Base-by-base conservation (phyloP, 2,797 vertebrate genomes). In the Threskiornis aethiopicus region DNA sequence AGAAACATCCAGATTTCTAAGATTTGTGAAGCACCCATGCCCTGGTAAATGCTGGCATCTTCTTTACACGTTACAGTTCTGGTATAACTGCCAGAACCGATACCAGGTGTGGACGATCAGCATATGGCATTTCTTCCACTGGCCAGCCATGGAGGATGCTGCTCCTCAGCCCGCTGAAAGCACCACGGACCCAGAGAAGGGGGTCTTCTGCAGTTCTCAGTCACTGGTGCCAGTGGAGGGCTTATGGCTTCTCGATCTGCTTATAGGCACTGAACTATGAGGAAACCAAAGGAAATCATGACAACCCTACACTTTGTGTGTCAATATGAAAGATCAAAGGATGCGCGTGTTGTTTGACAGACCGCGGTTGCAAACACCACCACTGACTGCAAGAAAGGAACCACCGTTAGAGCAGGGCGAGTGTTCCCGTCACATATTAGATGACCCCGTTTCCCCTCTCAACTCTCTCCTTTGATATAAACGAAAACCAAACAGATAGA, bases 361-460 rank as follows among this genome's bases (percentile, higher is more conserved):
- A 26, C 44, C 18, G 20, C 14, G 47, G 26, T 4, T 52, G 72
- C 67, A n/a, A 75, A 26, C 0, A 31, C 16, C 7, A 31, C 13
- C 39, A 10, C 39, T 13, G 49, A 17, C 49, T 69, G 66, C 28
- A 44, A 55, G 73, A 83, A 77, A 61, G 24, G 51, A 90, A 39
- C 31, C 0, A 0, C 57, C 21, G 35, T 17, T 54, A 39, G 4
- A n/a, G 57, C 28, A 18, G 29, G 16, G 28, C 10, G 35, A 31
- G 37, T 13, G 20, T 70, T 75, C 25, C 41, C 21, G 52, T 31
- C 3, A 7, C 29, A 25, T 7, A 0, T 10, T 12, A 46, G 52
- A 37, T n/a, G 12, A 59, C 13, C 12, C 31, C 13, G 10, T 28
- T 42, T 24, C 10, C 13, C 26, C 39, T 37, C 55, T 52, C 66